Conservation (phyloP, 1,140 invertebrate genomes). For the Calliphora vicina region DNA sequence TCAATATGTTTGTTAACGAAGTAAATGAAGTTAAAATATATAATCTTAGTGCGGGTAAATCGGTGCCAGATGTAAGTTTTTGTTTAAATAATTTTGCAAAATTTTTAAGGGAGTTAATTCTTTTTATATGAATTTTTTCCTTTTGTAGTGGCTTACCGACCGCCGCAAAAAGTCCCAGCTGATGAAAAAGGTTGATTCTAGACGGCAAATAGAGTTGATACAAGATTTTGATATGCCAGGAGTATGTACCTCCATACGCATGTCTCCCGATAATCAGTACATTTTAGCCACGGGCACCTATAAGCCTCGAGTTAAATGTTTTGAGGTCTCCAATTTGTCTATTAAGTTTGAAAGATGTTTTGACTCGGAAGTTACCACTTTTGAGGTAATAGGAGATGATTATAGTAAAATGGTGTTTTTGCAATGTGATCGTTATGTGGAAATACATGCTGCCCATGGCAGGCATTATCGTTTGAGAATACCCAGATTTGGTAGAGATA, state of each 20-base stretch:
- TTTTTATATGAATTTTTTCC: constrained; percentile 60
- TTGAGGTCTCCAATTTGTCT: constrained; percentile 94
- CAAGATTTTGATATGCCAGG: constrained; percentile 99
- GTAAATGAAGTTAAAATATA: constrained; percentile 98
- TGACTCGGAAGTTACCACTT: constrained; percentile 92
- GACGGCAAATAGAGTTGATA: constrained; percentile 92
- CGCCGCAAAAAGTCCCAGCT: constrained; percentile 83
- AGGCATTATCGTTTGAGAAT: constrained; percentile 90
- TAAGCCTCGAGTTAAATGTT: constrained; percentile 95
- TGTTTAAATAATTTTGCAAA: not conserved
- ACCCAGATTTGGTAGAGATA: constrained; percentile 94
- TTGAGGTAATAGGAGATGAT: constrained; percentile 88
- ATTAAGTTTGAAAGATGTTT: constrained; percentile 99
- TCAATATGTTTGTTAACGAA: constrained; percentile 79
- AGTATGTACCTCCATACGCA: constrained; percentile 83
- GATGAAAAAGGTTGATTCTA: constrained; percentile 91
- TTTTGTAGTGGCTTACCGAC: constrained; percentile 90
- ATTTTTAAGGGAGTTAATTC: constrained; percentile 25
- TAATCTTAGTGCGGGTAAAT: constrained; percentile 95
- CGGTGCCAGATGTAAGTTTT: constrained; percentile 89
- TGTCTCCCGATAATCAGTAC: constrained; percentile 93
- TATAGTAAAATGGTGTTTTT: constrained; percentile 87
- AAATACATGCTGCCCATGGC: constrained; percentile 94
- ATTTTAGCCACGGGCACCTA: constrained; percentile 94
- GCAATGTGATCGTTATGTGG: constrained; percentile 88